Conservation (phyloP, 2,888 invertebrate genomes). For the Oxytorus armatus region DNA sequence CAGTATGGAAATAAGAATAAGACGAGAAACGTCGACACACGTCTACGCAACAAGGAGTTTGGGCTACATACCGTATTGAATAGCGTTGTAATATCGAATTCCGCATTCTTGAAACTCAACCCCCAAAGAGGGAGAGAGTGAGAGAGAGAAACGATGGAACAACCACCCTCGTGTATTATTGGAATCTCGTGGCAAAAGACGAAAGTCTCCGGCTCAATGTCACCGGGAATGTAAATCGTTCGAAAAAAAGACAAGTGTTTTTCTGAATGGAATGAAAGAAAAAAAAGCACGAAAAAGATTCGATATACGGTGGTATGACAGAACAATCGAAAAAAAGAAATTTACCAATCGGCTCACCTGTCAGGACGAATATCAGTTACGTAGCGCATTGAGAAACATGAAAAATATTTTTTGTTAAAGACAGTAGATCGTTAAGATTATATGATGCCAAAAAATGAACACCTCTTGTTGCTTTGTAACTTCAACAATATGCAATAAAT, state of each 20-base stretch:
- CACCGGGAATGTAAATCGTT: conserved; percentile 68
- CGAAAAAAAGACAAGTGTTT: conserved; percentile 39
- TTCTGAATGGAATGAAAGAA: background rate
- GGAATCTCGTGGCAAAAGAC: conserved; percentile 72
- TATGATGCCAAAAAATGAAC: too few species aligned
- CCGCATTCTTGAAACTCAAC: conserved; percentile 71
- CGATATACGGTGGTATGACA: background rate
- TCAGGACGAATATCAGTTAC: background rate
- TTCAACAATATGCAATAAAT: too few species aligned
- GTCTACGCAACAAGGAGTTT: conserved; percentile 44
- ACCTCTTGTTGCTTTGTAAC: too few species aligned
- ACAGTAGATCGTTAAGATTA: too few species aligned
- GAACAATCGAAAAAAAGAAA: conserved; percentile 10
- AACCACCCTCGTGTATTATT: conserved; percentile 75
- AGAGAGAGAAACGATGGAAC: conserved; percentile 33
- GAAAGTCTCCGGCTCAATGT: conserved; percentile 59
- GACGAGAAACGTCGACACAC: conserved; percentile 45
- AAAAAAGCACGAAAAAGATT: background rate
- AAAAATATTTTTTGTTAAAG: too few species aligned
- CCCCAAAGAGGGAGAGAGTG: conserved; percentile 14
- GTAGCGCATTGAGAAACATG: background rate
- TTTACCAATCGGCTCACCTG: background rate
- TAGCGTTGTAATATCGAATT: conserved; percentile 81
- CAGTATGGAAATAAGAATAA: conserved; percentile 52
- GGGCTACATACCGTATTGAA: conserved; percentile 76